Conservation (phyloP, 2,113 vertebrate species). For the Pantherophis guttatus region DNA sequence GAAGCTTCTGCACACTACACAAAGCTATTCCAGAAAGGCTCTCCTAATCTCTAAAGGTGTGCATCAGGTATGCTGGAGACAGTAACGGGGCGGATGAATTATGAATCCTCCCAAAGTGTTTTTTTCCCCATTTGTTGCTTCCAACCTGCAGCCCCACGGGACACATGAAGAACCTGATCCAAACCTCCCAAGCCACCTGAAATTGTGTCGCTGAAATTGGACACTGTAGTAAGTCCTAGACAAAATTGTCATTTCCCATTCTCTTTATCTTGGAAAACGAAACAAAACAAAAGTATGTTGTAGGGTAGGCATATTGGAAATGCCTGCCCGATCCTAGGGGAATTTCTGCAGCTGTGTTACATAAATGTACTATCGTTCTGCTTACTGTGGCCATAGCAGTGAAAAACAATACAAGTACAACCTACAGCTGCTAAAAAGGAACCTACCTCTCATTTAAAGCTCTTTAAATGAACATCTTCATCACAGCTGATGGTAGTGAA, state of each 20-base stretch:
- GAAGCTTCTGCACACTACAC: neutral
- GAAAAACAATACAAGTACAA: neutral
- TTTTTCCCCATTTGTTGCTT: neutral
- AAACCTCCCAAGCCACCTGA: neutral
- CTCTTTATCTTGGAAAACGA: neutral
- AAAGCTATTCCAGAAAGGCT: neutral
- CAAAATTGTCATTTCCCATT: neutral
- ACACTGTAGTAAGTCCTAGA: neutral
- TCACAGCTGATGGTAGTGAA: too few species aligned
- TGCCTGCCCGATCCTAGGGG: neutral
- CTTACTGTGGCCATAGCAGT: neutral
- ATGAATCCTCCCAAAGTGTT: neutral
- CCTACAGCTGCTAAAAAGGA: neutral
- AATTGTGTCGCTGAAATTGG: neutral
- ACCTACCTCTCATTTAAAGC: neutral
- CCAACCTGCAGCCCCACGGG: neutral
- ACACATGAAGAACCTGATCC: neutral
- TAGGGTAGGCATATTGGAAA: neutral
- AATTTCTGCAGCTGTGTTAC: neutral
- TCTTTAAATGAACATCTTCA: neutral
- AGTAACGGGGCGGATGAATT: neutral
- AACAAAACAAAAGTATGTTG: neutral
- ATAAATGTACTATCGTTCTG: neutral
- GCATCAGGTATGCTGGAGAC: neutral
- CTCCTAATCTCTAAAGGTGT: neutral